A percentile compares a stretch with the other conserved stretches of the same genome.
Conservation (phyloP, 2,888 invertebrate genomes). For the Drosophila prolongata region DNA sequence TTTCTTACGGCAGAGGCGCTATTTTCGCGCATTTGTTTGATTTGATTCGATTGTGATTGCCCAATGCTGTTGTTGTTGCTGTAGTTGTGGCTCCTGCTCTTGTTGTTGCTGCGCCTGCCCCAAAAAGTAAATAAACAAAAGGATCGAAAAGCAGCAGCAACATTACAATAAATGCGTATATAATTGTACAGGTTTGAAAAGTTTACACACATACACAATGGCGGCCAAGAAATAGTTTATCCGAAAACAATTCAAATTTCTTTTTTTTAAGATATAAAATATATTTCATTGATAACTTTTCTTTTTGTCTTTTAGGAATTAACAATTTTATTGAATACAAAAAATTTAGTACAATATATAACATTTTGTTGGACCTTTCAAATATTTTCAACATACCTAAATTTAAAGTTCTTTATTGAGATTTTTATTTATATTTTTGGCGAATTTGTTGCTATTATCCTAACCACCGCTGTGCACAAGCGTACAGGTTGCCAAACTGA, state of each 20-base stretch:
- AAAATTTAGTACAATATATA: too few species aligned
- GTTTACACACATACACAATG: constrained; percentile 56
- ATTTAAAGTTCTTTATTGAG: too few species aligned
- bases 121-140: constrained; percentile 76
- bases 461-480: constrained; percentile 15
- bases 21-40: constrained; percentile 74
- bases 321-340: too few species aligned
- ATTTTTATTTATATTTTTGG: too few species aligned
- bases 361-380: too few species aligned
- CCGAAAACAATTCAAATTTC: background rate
- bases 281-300: too few species aligned
- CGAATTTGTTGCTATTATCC: background rate
- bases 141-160: constrained; percentile 54
- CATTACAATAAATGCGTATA: constrained; percentile 72
- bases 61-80: constrained; percentile 50
- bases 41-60: constrained; percentile 70
- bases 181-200: constrained; percentile 63
- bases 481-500: constrained; percentile 45
- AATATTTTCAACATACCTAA: too few species aligned
- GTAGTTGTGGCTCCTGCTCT: constrained; percentile 22
- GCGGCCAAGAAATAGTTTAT: background rate
- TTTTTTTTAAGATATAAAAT: too few species aligned
- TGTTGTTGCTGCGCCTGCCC: constrained; percentile 61
- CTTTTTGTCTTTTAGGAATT: too few species aligned
- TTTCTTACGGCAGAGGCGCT: constrained; percentile 55